Base-by-base conservation (phyloP, 2,113 vertebrate species). In the Fukomys damarensis region DNA sequence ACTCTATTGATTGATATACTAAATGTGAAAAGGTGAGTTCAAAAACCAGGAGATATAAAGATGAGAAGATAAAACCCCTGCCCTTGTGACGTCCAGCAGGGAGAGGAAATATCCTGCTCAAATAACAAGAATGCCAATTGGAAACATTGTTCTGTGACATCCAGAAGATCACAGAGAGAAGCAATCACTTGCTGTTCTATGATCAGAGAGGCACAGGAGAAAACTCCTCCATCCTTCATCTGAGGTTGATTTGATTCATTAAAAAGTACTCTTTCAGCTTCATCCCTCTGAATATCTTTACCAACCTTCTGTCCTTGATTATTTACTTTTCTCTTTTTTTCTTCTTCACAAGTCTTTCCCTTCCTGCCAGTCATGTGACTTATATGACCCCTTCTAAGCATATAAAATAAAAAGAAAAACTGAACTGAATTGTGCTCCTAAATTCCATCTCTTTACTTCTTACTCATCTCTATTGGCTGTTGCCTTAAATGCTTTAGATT, bases 391-490 rank as follows among this genome's bases (percentile, higher is more conserved):
- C 35, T 85, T 68, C 68, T 65, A 46, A n/a, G 41, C 63, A 96
- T 13, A n/a, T 38, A 35, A 13, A 49, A 49, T 9, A 49, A 49
- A 49, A 49, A 49, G 5, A 49, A 49, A 58, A 41, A 35, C 35
- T n/a, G 80, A 70, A 76, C 20, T 32, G 46, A n/a, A 63, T 26
- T 89, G 87, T 95, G 85, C 92, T 93, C 74, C 81, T 83, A 41
- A 94, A 68, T 86, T 43, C 46, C 5, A 79, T 41, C 22, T 96
- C 35, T 65, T 56, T 52, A 77, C 70, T 66, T 91, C n/a, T 32
- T 81, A 17, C 19, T 84, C 89, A n/a, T 63, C 32, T 87, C 17
- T 13, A 22, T 46, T 12, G 89, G 59, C 38, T 59, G 1, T 66
- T 80, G 32, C 63, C 3, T 86, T 80, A 79, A 84, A 30, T 24